Evolutionary conservation across 2,113 vertebrate genomes (phyloP), one percentile per base, ranked within the genome.

Genomic region (Hymenochirus boettgeri): DNA sequence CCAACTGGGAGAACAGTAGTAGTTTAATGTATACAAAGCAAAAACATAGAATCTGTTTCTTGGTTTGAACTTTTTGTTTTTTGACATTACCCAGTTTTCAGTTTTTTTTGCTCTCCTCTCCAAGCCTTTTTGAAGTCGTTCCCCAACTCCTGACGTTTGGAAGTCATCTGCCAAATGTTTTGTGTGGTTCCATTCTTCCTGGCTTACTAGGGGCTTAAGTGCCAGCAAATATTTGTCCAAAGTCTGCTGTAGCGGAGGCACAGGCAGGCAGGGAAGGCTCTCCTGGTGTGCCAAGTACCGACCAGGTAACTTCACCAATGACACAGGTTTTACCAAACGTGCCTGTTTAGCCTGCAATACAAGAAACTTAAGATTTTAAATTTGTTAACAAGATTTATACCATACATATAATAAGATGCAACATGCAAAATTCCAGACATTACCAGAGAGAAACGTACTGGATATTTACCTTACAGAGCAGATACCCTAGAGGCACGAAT

Each of bases 1-100:
- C n/a, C n/a, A n/a, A n/a, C n/a, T n/a, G n/a, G n/a, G n/a, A n/a
- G n/a, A n/a, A n/a, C n/a, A n/a, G n/a, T n/a, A n/a, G n/a, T n/a
- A n/a, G n/a, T n/a, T n/a, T n/a, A n/a, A n/a, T n/a, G n/a, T n/a
- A n/a, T n/a, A n/a, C n/a, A 31, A 31, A 10, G 29, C 29, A 31
- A 31, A 10, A 31, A 31, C 5, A 31, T 10, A 10, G 29, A 31
- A 31, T 10, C 5, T 5, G 29, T 31, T 6, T 31, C 5, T 42
- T n/a, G 5, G 5, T 42, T 42, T 31, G 29, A 10, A 6, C 29
- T 31, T 31, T 13, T 9, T 31, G 9, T 31, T 31, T 21, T 1
- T 5, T 29, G 46, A 3, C 33, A 8, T n/a, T 82, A 99, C 96
- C 96, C 96, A 99, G 84, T 99, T 99, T 46, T 96, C 92, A 0